phyloP scores from a whole-genome alignment of 1,140 invertebrate genomes.

The Zaprionus lachaisei region DNA sequence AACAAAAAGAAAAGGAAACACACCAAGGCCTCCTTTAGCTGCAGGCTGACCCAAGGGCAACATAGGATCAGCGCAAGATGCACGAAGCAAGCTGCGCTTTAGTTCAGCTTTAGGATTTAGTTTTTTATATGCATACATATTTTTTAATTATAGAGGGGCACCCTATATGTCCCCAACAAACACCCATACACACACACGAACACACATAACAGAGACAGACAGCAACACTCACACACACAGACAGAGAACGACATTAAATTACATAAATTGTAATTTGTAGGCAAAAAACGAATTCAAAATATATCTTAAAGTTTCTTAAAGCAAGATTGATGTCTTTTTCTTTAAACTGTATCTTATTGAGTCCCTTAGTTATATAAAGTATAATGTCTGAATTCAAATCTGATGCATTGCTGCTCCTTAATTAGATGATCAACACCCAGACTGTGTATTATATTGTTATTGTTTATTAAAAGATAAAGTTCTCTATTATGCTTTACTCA shows the following conservation, averaged over 20 bases:
- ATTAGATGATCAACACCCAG: no score
- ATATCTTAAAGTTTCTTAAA: slow-evolving; percentile 10
- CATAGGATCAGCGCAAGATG: background rate
- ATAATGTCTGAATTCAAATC: no score
- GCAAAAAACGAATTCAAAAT: slow-evolving; percentile 21
- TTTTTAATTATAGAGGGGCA: slow-evolving; percentile 14
- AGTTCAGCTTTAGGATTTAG: slow-evolving; percentile 35
- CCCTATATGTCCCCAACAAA: background rate
- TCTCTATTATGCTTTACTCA: no score
- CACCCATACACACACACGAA: background rate
- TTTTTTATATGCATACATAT: slow-evolving; percentile 23
- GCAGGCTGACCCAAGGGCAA: background rate
- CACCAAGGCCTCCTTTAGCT: slow-evolving; percentile 1
- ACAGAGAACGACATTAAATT: slow-evolving; percentile 11
- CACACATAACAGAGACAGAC: slow-evolving; percentile 1
- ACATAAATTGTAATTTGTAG: slow-evolving; percentile 37
- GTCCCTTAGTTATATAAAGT: no score
- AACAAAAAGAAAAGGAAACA: background rate
- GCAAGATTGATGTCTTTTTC: background rate
- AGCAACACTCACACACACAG: slow-evolving; percentile 4
- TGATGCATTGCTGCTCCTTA: no score
- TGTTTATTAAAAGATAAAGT: no score
- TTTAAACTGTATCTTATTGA: background rate
- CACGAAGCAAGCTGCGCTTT: slow-evolving; percentile 5
- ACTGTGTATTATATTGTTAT: no score